phyloP scores from a whole-genome alignment of 2,888 invertebrate species.

The Prosapia bicincta region DNA sequence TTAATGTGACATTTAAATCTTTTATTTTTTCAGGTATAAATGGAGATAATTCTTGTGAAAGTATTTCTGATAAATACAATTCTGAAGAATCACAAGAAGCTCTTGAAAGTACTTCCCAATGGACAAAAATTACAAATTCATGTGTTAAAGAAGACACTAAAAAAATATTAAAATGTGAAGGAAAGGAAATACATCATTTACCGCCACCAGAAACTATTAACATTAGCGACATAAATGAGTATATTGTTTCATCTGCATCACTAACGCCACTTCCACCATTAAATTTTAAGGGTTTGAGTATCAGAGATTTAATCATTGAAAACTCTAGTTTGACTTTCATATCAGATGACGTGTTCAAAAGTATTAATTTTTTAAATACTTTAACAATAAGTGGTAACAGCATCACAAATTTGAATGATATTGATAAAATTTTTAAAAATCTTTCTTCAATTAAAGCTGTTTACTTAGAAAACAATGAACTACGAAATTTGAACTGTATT shows the following conservation, averaged over 20 bases:
- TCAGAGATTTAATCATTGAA: conserved; percentile 9
- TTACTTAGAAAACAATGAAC: neutral
- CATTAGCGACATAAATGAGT: neutral
- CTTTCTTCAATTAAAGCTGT: neutral
- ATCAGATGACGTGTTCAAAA: neutral
- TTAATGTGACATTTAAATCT: no score
- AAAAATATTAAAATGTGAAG: neutral
- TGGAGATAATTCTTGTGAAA: neutral
- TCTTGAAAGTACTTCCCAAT: neutral
- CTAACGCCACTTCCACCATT: conserved; percentile 4
- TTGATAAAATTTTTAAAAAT: neutral
- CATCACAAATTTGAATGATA: neutral
- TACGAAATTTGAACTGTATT: conserved; percentile 51
- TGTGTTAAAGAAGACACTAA: neutral
- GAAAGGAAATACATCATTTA: neutral
- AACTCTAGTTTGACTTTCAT: conserved; percentile 6
- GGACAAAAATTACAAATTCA: neutral
- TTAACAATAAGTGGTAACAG: neutral
- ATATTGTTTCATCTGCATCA: neutral
- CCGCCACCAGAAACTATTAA: neutral
- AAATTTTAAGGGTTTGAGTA: neutral
- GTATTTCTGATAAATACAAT: neutral
- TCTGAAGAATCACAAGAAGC: neutral
- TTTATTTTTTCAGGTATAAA: neutral
- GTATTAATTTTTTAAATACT: neutral